Evolutionary conservation across 2,888 invertebrate genomes (phyloP), one percentile per base, ranked within the genome.

Genomic region (Lycaena phlaeas): DNA sequence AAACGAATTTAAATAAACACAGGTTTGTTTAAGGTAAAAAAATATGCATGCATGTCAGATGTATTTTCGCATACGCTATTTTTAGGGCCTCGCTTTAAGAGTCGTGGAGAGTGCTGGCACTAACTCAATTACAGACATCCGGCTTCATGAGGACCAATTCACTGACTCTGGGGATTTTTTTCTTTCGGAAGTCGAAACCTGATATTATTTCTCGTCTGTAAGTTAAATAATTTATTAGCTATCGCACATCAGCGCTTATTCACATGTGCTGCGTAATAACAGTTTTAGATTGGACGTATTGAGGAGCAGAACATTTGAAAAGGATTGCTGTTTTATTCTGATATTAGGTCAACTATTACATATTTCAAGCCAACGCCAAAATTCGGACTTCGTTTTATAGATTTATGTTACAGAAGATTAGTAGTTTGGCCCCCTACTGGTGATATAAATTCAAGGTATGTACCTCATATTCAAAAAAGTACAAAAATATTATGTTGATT

Each of bases 81-180:
- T 56, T 59, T 48, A 40, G 50, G 51, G 66, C 68, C 63, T 46
- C 49, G 45, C 49, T 42, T 45, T 47, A 52, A 68, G 59, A 53
- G 58, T 53, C 57, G 55, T 43, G 52, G 49, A 52, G 61, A 67
- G 66, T 64, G 64, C 64, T 61, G 59, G 63, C 60, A 71, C 72
- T 76, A 76, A 78, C 73, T 72, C 70, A 77, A 78, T 79, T 76
- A 78, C 61, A 60, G 65, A 54, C 64, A 68, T 68, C 73, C 73
- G 66, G 66, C 67, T 63, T 70, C 69, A 57, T 61, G 61, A 71
- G 66, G 57, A 63, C 64, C 68, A 61, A 74, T 70, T 73, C 70
- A 74, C 52, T 52, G 61, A 56, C 54, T 61, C 51, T 50, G 41
- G 51, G 53, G 56, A 44, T 46, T 62, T 64, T 69, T 65, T 68